phyloP scores from a whole-genome alignment of 23 tunicate genomes.

The Ascidia mentula region DNA sequence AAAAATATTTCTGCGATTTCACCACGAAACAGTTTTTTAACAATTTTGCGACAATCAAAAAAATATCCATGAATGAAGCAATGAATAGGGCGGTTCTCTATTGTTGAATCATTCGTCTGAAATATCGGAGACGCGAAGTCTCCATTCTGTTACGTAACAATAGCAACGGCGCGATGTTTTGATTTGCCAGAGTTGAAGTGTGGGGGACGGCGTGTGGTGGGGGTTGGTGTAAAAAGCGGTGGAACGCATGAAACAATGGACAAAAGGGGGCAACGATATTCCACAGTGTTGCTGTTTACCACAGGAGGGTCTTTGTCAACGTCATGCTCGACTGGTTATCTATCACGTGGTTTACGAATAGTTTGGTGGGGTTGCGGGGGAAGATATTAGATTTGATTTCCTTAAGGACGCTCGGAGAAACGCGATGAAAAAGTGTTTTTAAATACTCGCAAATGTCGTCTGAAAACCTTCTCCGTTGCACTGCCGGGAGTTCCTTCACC shows the following conservation, averaged over 20 bases:
- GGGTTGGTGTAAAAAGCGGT: neutral
- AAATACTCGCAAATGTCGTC: too few relatives aligned
- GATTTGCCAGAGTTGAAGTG: neutral
- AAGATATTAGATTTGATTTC: neutral
- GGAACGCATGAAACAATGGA: neutral
- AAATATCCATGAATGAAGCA: too few relatives aligned
- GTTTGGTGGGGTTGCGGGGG: neutral
- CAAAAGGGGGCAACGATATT: neutral
- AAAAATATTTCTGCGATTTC: too few relatives aligned
- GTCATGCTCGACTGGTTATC: neutral
- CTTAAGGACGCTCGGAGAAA: neutral
- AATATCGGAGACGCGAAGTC: neutral
- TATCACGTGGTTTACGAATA: constrained; percentile 1
- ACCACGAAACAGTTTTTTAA: too few relatives aligned
- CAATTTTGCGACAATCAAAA: too few relatives aligned
- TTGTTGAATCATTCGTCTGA: too few relatives aligned
- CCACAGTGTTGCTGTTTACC: neutral
- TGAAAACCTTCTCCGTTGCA: neutral
- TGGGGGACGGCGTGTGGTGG: neutral
- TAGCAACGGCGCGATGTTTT: neutral
- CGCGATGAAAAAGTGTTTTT: neutral
- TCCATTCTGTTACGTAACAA: constrained; percentile 1
- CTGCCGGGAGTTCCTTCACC: neutral
- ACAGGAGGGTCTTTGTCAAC: neutral
- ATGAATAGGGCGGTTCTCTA: neutral